These are phyloP conservation scores for Ganaspis brasiliensis DNA, from an alignment of 2,888 invertebrate genomes.

Conservation along the genomic window DNA sequence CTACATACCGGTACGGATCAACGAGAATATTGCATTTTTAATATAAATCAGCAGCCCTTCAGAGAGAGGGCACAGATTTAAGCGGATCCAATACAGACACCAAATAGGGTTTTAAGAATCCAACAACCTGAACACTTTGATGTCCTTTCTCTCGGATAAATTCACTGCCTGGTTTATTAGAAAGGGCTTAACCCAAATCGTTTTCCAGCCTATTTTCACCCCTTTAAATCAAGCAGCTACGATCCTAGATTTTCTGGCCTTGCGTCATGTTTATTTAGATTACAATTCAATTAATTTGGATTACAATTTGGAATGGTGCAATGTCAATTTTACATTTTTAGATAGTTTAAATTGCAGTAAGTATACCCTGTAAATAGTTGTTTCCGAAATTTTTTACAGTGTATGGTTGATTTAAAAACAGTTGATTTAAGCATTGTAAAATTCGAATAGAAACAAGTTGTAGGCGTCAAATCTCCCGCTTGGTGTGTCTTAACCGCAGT, in stretches of 20 bases:
- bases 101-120: conserved; percentile 31
- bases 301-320: too few species aligned
- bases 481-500: too few species aligned
- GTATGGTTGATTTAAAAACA: too few species aligned
- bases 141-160: conserved; percentile 31
- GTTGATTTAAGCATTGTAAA: too few species aligned
- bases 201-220: conserved; percentile 32
- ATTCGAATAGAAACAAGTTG: too few species aligned
- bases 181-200: conserved; percentile 41
- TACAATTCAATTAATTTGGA: background rate
- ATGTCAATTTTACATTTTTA: too few species aligned
- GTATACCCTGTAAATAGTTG: too few species aligned
- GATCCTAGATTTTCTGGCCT: background rate
- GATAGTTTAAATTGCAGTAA: too few species aligned
- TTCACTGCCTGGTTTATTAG: conserved; percentile 32
- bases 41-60: conserved; percentile 69
- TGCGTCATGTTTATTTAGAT: conserved; percentile 31
- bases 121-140: conserved; percentile 32
- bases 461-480: too few species aligned
- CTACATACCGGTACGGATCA: conserved; percentile 75
- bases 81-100: conserved; percentile 18
- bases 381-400: too few species aligned
- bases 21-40: conserved; percentile 79
- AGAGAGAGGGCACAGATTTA: conserved; percentile 30
- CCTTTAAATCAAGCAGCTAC: background rate